Conservation (phyloP, 2,797 vertebrate genomes). For the Alfaro cultratus region DNA sequence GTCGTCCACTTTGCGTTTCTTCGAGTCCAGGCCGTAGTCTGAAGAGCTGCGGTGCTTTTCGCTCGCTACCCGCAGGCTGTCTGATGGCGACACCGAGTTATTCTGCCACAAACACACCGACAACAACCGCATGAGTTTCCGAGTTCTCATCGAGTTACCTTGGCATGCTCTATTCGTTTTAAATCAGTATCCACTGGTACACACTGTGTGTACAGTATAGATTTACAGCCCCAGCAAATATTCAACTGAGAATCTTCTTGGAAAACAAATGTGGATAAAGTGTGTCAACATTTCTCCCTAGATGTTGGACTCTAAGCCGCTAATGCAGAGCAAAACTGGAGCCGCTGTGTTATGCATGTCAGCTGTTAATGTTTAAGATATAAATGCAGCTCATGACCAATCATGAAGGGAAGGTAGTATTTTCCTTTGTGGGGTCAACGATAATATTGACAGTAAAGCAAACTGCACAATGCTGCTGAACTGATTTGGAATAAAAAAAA, state of each 20-base stretch:
- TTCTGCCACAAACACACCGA: constrained; percentile 80
- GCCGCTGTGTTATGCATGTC: constrained; percentile 2
- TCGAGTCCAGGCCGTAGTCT: constrained; percentile 90
- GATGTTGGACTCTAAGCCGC: constrained; percentile 1
- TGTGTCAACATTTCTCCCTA: background rate
- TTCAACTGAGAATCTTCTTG: background rate
- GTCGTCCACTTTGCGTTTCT: constrained; percentile 95
- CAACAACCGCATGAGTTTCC: constrained; percentile 43
- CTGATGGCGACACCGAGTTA: constrained; percentile 93
- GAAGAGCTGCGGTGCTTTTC: constrained; percentile 94
- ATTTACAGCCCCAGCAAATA: background rate
- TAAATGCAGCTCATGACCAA: constrained; percentile 32
- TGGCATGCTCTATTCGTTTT: background rate
- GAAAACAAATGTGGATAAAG: background rate
- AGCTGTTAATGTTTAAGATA: constrained; percentile 17
- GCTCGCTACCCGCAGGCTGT: constrained; percentile 88
- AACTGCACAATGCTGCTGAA: constrained; percentile 49
- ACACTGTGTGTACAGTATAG: background rate
- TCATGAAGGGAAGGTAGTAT: constrained; percentile 22
- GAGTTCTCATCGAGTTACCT: background rate
- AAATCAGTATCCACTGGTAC: background rate
- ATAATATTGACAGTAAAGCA: constrained; percentile 65
- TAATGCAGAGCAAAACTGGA: background rate
- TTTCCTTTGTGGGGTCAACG: constrained; percentile 49
- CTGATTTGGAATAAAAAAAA: constrained; percentile 41